phyloP scores from a whole-genome alignment of 35 echinoderm and acorn worm genomes.

The Nesometra sesokonis region DNA sequence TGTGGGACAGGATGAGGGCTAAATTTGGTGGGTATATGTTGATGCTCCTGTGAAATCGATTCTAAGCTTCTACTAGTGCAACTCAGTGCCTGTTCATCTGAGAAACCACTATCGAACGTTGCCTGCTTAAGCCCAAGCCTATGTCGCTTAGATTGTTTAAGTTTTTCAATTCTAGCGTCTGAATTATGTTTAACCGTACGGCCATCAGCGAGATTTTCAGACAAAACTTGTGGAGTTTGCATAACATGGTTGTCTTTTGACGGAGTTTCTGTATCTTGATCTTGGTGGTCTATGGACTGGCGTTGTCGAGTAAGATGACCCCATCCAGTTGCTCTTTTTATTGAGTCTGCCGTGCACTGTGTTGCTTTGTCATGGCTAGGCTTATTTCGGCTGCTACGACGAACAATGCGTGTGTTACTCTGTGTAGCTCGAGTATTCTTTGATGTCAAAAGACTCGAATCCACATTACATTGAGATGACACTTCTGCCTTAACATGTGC shows the following conservation, averaged over 20 bases:
- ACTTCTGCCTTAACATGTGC: no score
- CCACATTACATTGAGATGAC: no score
- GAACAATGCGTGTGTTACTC: background rate
- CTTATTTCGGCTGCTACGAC: slow-evolving; percentile 12
- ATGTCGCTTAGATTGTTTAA: background rate
- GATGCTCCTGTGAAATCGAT: background rate
- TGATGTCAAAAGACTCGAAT: no score
- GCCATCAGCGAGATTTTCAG: background rate
- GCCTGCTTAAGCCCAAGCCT: slow-evolving; percentile 12
- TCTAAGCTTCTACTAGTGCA: background rate
- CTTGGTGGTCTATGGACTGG: background rate
- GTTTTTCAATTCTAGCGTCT: background rate
- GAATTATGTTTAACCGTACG: background rate
- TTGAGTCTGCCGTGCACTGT: slow-evolving; percentile 81
- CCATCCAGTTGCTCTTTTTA: slow-evolving; percentile 84
- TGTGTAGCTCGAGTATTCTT: background rate
- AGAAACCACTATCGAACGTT: slow-evolving; percentile 91
- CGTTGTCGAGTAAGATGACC: background rate
- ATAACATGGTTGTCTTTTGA: slow-evolving; percentile 10
- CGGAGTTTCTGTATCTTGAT: slow-evolving; percentile 18
- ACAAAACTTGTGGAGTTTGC: slow-evolving; percentile 7
- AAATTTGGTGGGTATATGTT: no score
- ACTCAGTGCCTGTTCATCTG: slow-evolving; percentile 78
- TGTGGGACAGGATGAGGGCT: no score
- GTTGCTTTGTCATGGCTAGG: slow-evolving; percentile 38